Evolutionary conservation across 1,140 invertebrate species (phyloP).

Genomic region (Euura lappo): DNA sequence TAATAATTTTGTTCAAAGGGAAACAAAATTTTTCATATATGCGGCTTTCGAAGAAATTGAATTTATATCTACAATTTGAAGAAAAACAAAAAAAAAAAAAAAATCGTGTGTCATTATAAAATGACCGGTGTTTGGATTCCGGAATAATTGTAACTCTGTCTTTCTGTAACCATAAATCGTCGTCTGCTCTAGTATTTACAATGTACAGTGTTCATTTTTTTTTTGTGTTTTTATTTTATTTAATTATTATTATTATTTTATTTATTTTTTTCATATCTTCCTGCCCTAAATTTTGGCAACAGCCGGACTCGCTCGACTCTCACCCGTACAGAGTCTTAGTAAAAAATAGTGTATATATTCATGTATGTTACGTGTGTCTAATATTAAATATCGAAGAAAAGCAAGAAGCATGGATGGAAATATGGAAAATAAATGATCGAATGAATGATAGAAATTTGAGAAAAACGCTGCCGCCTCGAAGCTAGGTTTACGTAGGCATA

Average conservation of each 20-base stretch:
- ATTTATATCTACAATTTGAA: not conserved
- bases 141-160: constrained; percentile 26
- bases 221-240: constrained; percentile 2
- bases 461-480: constrained; percentile 22
- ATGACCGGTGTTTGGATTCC: not conserved
- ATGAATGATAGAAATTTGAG: not conserved
- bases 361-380: not conserved
- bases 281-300: constrained; percentile 50
- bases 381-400: not conserved
- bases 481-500: constrained; percentile 21
- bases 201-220: constrained; percentile 54
- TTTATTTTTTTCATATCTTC: constrained; percentile 28
- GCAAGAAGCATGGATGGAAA: not conserved
- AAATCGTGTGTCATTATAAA: not conserved
- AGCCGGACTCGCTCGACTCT: constrained; percentile 22
- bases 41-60: not conserved
- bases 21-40: not conserved
- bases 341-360: not conserved
- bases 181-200: constrained; percentile 58
- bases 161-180: constrained; percentile 29
- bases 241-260: not conserved
- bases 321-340: not conserved
- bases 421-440: not conserved
- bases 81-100: not conserved
- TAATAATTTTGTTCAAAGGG: not conserved